Evolutionary conservation across 1,140 invertebrate genomes (phyloP), one percentile per base, ranked within the genome.

Genomic region (Drosophila oshimai): DNA sequence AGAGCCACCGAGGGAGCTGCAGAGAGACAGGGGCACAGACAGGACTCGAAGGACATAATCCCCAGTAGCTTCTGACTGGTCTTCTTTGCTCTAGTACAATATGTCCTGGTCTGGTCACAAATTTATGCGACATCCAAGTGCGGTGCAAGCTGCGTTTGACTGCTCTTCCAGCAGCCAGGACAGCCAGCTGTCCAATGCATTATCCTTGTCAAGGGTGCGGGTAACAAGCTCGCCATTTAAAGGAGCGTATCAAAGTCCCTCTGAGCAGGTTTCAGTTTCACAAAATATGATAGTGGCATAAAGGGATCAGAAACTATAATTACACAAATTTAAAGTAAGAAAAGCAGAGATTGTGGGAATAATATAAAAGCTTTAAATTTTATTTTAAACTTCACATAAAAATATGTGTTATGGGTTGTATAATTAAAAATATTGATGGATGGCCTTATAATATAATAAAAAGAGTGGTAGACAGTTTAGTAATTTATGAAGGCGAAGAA

Each of bases 31-130:
- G 9, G 44, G 29, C 50, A 50, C 17, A 31, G 22, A 13, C 17
- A 41, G 50, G 36, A 41, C 44, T 17, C n/a, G 6, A 26, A 47
- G 62, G 65, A 71, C 71, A 68, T 74, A 74, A 70, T 75, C 60
- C 75, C 2, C 26, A 74, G 50, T 28, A 34, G 36, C 55, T 41
- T 24, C 36, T 50, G 33, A 51, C 54, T 61, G 44, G 24, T 50
- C 34, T 34, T 36, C 6, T 26, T 28, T 46, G 15, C 44, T 20
- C 37, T 9, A 33, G 51, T 44, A 18, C 51, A 54, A 54, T 54
- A 22, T 54, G 51, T 54, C 37, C 26, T 33, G 51, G 41, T 20
- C 44, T 18, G 33, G 36, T 20, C 15, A 22, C 44, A 58, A 58
- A 58, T 58, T 58, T 58, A 58, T 58, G 54, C 54, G 44, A 36